These are phyloP conservation scores for Lasioglossum pauxillum DNA, from an alignment of 2,888 invertebrate species.

Conservation along the genomic window DNA sequence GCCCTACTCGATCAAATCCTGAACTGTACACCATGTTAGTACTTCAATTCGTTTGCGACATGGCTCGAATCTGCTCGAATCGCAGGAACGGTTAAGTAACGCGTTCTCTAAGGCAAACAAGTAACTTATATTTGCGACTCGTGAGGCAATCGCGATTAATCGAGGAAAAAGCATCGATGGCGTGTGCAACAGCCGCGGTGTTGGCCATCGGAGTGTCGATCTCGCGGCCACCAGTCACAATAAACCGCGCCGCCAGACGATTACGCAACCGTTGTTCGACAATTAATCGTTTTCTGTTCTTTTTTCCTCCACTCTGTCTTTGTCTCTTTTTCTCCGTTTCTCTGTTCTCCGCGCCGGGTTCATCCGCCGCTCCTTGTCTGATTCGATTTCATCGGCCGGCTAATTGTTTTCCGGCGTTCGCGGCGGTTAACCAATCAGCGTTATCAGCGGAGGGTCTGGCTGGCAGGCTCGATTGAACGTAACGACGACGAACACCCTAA, in stretches of 20 bases:
- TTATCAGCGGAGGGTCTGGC: conserved; percentile 29
- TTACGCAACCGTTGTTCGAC: conserved; percentile 52
- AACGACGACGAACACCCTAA: conserved; percentile 35
- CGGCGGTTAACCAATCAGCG: conserved; percentile 44
- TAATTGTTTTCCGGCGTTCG: conserved; percentile 55
- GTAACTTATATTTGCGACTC: conserved; percentile 13
- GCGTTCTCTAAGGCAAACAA: neutral
- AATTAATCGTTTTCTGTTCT: neutral
- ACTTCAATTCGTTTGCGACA: neutral
- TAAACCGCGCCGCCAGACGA: conserved; percentile 44
- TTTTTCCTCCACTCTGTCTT: neutral
- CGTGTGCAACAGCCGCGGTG: conserved; percentile 18
- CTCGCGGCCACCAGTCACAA: conserved; percentile 37
- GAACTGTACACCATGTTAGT: no score
- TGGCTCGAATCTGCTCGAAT: neutral
- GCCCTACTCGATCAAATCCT: neutral
- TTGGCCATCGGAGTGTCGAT: conserved; percentile 19
- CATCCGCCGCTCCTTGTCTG: conserved; percentile 21
- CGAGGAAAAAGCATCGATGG: conserved; percentile 7
- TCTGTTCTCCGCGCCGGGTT: neutral
- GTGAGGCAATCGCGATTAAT: conserved; percentile 30
- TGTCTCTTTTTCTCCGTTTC: neutral
- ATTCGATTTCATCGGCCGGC: conserved; percentile 43
- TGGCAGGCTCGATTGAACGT: conserved; percentile 22
- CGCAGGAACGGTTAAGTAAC: neutral